Evolutionary conservation across 1,140 invertebrate species (phyloP).

Genomic region (Kradibia gibbosae): DNA sequence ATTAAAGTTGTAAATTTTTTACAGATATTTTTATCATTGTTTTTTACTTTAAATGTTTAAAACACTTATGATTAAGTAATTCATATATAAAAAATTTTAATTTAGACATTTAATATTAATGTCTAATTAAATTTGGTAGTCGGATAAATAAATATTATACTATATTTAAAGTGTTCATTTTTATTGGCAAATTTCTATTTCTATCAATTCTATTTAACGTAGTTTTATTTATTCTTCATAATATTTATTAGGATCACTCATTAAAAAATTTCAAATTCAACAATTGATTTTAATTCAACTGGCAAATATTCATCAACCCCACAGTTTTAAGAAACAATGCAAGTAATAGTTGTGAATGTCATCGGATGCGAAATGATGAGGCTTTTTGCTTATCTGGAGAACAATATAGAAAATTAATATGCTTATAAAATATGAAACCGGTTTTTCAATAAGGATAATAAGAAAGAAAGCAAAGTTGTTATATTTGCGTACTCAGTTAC

Average conservation of each 20-base stretch:
- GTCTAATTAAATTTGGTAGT: too few species aligned
- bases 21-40: too few species aligned
- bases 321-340: not conserved
- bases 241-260: not conserved
- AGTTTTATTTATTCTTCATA: not conserved
- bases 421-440: not conserved
- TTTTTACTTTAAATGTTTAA: too few species aligned
- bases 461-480: not conserved
- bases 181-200: too few species aligned
- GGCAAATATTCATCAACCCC: not conserved
- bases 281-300: not conserved
- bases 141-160: too few species aligned
- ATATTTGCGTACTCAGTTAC: not conserved
- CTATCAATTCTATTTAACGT: too few species aligned
- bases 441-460: slow-evolving; percentile 28
- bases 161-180: too few species aligned
- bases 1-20: too few species aligned
- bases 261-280: not conserved
- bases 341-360: not conserved
- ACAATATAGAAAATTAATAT: slow-evolving; percentile 29
- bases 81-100: too few species aligned
- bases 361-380: not conserved
- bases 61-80: too few species aligned
- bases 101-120: too few species aligned
- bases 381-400: not conserved